Conservation (phyloP, 2,888 invertebrate genomes). For the Agrochola circellaris region DNA sequence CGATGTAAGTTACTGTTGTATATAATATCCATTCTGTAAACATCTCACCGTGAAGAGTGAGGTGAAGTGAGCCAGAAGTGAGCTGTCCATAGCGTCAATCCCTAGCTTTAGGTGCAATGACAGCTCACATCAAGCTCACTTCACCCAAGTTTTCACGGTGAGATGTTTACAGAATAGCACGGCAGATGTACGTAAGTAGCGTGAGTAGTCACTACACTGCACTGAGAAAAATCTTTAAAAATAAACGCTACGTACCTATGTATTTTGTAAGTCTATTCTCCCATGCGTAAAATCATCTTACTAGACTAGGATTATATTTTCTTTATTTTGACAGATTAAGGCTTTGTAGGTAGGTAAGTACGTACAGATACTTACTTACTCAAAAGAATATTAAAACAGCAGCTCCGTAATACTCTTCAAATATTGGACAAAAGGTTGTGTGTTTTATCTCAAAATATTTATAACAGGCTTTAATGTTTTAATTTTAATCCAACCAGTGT, state of each 20-base stretch:
- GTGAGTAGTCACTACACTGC: too few species aligned
- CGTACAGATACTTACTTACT: not conserved
- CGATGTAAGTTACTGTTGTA: not conserved
- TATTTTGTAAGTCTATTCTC: not conserved
- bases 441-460: conserved; percentile 39
- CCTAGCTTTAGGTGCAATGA: too few species aligned
- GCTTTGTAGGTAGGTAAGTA: not conserved
- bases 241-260: not conserved
- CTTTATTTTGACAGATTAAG: conserved; percentile 2
- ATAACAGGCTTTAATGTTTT: conserved; percentile 24
- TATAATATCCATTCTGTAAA: too few species aligned
- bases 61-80: too few species aligned
- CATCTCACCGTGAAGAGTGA: too few species aligned
- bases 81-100: too few species aligned
- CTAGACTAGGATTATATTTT: conserved; percentile 2
- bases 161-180: too few species aligned
- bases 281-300: conserved; percentile 1
- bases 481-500: conserved; percentile 19
- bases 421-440: conserved; percentile 23
- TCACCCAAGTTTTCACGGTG: too few species aligned
- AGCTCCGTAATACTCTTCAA: conserved; percentile 1
- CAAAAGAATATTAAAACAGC: conserved; percentile 3
- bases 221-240: too few species aligned
- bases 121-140: too few species aligned
- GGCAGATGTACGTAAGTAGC: not conserved